Base-by-base conservation (phyloP, 2,888 invertebrate species). In the Calameuta idolon region DNA sequence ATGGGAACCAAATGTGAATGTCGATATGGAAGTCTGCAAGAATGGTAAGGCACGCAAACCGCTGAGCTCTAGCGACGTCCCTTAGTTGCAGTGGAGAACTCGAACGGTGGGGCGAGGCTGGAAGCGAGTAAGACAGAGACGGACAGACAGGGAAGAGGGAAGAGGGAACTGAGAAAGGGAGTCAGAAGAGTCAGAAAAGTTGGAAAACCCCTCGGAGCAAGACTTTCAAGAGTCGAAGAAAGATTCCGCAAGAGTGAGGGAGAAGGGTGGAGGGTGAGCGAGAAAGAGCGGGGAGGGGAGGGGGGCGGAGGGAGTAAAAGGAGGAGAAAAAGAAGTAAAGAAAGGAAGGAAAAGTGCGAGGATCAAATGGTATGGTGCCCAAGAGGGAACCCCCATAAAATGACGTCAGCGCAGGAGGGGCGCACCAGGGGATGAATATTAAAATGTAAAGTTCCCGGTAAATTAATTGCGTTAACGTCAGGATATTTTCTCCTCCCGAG, bases 391-490 rank as follows among this genome's bases (percentile, higher is more conserved):
- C 77, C 69, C 78, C 80, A 81, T 81, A 84, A 69, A 84, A 83
- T 82, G 82, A 78, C 77, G 82, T 77, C 69, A 73, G 76, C 77
- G 82, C 78, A 71, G 74, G 78, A 73, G 79, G 78, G 79, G 76
- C 82, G 79, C 81, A 82, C 79, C 79, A 76, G 82, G 83, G 85
- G 87, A 88, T 89, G 87, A 88, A 88, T 89, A 89, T 89, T 89
- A 89, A 89, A 89, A 87, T 87, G 86, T 87, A 86, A 88, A 87
- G 85, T 87, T 87, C 83, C 85, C 83, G 84, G 84, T 85, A 87
- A 88, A 89, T 88, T 87, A 89, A 89, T 89, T 87, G 87, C 87
- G 85, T 88, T 87, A 87, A 87, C 85, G 88, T 87, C 87, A 84
- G 83, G 83, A 85, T 86, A 88, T 87, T 87, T 88, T 86, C 83